These are phyloP conservation scores for Barnardius zonarius DNA, from an alignment of 2,113 vertebrate genomes.

Conservation along the genomic window DNA sequence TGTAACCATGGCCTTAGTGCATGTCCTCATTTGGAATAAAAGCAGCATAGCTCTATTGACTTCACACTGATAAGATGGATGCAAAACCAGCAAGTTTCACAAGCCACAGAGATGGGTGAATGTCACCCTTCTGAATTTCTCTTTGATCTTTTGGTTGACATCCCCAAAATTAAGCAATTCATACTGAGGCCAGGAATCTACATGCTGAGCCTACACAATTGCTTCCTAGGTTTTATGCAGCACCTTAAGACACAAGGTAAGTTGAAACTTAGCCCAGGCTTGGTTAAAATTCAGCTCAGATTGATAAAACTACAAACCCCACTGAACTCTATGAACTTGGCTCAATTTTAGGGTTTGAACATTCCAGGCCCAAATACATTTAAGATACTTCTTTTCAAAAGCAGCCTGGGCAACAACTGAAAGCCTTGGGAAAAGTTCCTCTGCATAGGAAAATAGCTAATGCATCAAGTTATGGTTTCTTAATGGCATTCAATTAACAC, in stretches of 20 bases:
- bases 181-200: neutral
- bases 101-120: neutral
- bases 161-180: conserved; percentile 2
- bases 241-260: conserved; percentile 12
- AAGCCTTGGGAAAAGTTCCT: conserved; percentile 71
- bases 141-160: conserved; percentile 5
- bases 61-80: neutral
- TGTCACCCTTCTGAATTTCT: neutral
- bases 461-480: conserved; percentile 77
- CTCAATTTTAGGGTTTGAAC: conserved; percentile 40
- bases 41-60: neutral
- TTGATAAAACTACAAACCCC: neutral
- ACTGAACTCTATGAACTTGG: conserved; percentile 25
- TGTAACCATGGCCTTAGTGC: neutral
- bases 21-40: neutral
- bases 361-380: conserved; percentile 11
- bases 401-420: conserved; percentile 57
- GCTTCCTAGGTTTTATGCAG: neutral
- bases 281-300: conserved; percentile 38
- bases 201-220: neutral
- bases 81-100: neutral
- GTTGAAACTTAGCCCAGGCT: neutral
- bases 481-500: conserved; percentile 80
- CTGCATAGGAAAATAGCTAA: conserved; percentile 73
- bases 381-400: conserved; percentile 39